Conservation (phyloP, 2,888 invertebrate genomes). For the Mylabris sibirica region DNA sequence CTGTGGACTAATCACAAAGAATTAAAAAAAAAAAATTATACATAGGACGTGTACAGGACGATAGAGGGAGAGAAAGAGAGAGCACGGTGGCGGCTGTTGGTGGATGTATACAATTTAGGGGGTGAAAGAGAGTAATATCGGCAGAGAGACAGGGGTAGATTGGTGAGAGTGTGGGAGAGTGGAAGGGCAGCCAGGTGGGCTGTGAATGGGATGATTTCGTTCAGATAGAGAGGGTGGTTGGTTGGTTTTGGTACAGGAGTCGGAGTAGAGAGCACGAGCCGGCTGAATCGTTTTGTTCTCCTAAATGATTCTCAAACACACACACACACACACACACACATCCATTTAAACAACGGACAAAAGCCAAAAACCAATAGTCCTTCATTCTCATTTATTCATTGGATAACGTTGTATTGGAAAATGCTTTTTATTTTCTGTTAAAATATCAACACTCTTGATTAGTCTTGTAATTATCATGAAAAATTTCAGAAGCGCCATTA, state of each 20-base stretch:
- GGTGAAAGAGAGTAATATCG: conserved; percentile 23
- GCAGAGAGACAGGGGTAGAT: conserved; percentile 25
- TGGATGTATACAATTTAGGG: not conserved
- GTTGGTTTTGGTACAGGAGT: conserved; percentile 1
- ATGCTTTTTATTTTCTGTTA: conserved; percentile 60
- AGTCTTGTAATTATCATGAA: conserved; percentile 59
- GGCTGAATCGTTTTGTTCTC: conserved; percentile 59
- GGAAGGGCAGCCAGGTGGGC: conserved; percentile 33
- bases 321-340: conserved; percentile 47
- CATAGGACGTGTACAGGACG: conserved; percentile 52
- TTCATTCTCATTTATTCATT: conserved; percentile 63
- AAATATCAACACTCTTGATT: conserved; percentile 47
- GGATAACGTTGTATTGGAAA: conserved; percentile 62
- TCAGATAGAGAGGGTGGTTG: conserved; percentile 27
- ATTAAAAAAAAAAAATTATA: conserved; percentile 52
- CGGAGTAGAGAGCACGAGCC: conserved; percentile 15
- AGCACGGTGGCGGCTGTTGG: conserved; percentile 14
- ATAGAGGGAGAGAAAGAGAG: conserved; percentile 34
- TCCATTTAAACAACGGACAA: conserved; percentile 61
- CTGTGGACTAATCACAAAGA: conserved; percentile 63
- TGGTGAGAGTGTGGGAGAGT: not conserved
- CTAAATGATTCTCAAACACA: conserved; percentile 61
- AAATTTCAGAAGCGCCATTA: conserved; percentile 45
- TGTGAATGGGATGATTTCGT: conserved; percentile 19
- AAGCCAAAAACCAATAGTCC: conserved; percentile 64